Base-by-base conservation (phyloP, 1,140 invertebrate genomes). In the Cydia pomonella region DNA sequence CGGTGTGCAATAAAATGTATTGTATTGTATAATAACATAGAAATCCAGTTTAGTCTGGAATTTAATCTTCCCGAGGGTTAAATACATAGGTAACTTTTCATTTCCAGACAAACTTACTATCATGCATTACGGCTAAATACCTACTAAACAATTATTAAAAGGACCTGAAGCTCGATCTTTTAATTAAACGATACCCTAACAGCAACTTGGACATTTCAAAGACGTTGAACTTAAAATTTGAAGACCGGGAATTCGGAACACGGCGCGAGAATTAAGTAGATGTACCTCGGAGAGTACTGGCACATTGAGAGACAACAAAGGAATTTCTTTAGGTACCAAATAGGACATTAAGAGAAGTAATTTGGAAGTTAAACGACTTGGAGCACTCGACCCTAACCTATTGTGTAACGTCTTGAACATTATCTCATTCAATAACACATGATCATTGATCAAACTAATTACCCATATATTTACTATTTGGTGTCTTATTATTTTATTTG, bases 211-310 rank as follows among this genome's bases (percentile, higher is more conserved):
- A 23, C 7, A 59, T 59, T 59, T 59, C 5, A 7, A 59, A 59
- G 21, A 23, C 53, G 21, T 9, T 21, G 21, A 23, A 23, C 53
- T 59, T 59, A 23, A 59, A 2, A 23, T 59, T 59, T 59, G 6
- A 21, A 21, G 18, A 23, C 53, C 21, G 53, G 53, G 53, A 59
- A 59, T 59, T 59, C 7, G 0, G 12, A 59, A 59, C 53, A 59
- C 53, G 53, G 53, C 53, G 53, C 53, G 21, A n/a, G 53, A 59
- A 59, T 59, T 21, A 59, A 59, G n/a, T 23, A 59, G 53, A 50
- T 50, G 53, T 59, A 23, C 53, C 53, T 59, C 53, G 0, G 53
- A 59, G 53, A 21, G 23, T n/a, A 59, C 53, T 53, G 53, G 53
- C 6, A 12, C 53, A 23, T 23, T 59, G 18, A 23, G 53, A 59